Evolutionary conservation across 2,113 vertebrate species (phyloP).

Genomic region (Rutilus rutilus): DNA sequence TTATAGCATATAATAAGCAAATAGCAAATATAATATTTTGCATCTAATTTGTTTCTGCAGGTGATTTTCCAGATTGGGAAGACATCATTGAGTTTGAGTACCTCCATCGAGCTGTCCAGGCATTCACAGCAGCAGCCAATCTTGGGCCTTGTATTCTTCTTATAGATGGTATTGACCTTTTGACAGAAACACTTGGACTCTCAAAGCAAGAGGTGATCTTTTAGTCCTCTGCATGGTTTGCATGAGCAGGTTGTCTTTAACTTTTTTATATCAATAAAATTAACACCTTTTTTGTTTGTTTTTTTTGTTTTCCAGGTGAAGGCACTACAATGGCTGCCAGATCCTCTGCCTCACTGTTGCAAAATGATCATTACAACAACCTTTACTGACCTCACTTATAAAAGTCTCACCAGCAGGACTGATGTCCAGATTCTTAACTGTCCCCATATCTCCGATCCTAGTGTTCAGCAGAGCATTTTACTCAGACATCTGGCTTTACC

Average conservation of each 20-base stretch:
- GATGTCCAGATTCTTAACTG: conserved; percentile 51
- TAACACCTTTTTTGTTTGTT: background rate
- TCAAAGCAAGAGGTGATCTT: conserved; percentile 60
- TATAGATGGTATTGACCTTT: conserved; percentile 60
- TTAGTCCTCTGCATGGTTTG: background rate
- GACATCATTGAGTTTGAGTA: conserved; percentile 48
- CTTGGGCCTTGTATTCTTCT: conserved; percentile 62
- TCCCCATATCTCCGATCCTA: conserved; percentile 15
- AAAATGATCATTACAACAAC: conserved; percentile 54
- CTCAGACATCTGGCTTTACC: conserved; percentile 37
- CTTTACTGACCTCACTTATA: conserved; percentile 61
- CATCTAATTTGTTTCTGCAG: conserved; percentile 22
- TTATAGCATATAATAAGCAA: background rate
- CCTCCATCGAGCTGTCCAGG: conserved; percentile 60
- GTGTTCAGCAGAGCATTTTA: conserved; percentile 50
- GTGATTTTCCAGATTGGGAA: conserved; percentile 46
- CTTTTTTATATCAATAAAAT: background rate
- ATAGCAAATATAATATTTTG: background rate
- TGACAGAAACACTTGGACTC: conserved; percentile 62
- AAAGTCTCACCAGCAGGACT: conserved; percentile 41
- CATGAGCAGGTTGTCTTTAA: background rate
- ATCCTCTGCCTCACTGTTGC: conserved; percentile 51
- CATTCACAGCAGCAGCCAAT: conserved; percentile 59
- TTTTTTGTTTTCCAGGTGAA: conserved; percentile 47
- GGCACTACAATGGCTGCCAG: conserved; percentile 56